Evolutionary conservation across 2,113 vertebrate genomes (phyloP).

Genomic region (Phasianus colchicus): DNA sequence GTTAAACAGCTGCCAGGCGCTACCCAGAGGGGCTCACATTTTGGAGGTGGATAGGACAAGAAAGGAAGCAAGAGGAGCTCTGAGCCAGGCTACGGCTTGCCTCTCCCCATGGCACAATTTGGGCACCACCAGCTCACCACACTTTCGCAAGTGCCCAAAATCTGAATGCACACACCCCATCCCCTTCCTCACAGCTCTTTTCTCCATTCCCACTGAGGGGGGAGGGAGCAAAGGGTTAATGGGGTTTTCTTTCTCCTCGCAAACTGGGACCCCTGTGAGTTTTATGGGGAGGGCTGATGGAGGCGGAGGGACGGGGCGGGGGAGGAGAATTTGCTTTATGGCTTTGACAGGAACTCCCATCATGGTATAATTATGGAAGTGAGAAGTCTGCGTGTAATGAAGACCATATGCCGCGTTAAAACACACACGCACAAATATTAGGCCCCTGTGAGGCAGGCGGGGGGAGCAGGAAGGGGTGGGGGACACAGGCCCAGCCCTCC

Average conservation of each 20-base stretch:
- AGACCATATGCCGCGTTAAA: conserved; percentile 70
- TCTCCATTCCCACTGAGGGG: not conserved
- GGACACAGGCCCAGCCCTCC: not conserved
- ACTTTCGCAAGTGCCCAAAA: fast-evolving
- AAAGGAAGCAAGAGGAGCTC: not conserved
- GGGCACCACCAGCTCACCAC: not conserved
- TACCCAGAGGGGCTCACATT: not conserved
- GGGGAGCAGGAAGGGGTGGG: conserved; percentile 38
- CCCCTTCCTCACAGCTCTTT: not conserved
- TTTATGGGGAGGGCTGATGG: conserved; percentile 42
- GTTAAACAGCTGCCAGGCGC: conserved; percentile 28
- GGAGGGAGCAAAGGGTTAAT: conserved; percentile 41
- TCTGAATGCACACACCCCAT: not conserved
- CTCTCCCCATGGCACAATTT: not conserved
- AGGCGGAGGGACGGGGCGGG: not conserved
- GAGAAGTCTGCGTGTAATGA: conserved; percentile 70
- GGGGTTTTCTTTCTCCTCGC: not conserved
- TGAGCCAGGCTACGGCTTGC: not conserved
- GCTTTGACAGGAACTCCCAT: conserved; percentile 77
- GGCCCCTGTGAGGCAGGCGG: conserved; percentile 26
- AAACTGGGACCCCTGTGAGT: conserved; percentile 40
- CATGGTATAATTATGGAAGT: conserved; percentile 76
- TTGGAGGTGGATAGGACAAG: not conserved
- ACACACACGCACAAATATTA: conserved; percentile 71
- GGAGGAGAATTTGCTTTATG: conserved; percentile 72